Evolutionary conservation across 2,888 invertebrate genomes (phyloP).

Genomic region (Noctua janthina): DNA sequence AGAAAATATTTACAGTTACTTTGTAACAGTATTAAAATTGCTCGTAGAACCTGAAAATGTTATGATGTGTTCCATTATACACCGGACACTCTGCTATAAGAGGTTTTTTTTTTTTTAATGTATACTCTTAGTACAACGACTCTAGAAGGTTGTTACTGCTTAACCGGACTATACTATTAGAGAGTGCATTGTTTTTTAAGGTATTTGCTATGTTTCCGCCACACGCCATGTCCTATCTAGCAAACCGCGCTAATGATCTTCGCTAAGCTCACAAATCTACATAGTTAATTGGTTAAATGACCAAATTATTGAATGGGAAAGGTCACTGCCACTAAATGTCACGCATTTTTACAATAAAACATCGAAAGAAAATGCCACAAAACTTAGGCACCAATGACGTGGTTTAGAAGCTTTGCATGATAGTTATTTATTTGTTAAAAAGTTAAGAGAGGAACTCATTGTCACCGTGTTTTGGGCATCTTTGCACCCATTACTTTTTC

Average conservation of each 20-base stretch:
- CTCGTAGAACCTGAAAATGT: slow-evolving; percentile 47
- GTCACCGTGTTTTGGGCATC: background rate
- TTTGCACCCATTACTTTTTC: background rate
- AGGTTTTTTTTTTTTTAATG: too few relatives aligned
- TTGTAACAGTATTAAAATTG: slow-evolving; percentile 49
- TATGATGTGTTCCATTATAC: slow-evolving; percentile 26
- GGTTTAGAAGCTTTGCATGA: background rate
- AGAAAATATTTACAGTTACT: slow-evolving; percentile 58
- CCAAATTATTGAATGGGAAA: background rate
- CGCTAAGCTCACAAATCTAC: background rate
- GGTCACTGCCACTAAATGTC: background rate
- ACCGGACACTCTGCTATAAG: background rate
- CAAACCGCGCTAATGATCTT: background rate
- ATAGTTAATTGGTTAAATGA: background rate
- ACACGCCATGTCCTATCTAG: background rate
- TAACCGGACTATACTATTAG: too few relatives aligned
- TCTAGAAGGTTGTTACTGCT: too few relatives aligned
- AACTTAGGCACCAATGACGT: background rate
- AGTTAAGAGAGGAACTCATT: background rate
- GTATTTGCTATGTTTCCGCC: background rate
- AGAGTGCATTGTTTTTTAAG: background rate
- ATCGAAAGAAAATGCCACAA: background rate
- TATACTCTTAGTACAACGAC: too few relatives aligned
- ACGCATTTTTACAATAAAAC: background rate
- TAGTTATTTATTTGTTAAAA: slow-evolving; percentile 2